phyloP scores from a whole-genome alignment of 2,113 vertebrate genomes.

The Cervus canadensis region DNA sequence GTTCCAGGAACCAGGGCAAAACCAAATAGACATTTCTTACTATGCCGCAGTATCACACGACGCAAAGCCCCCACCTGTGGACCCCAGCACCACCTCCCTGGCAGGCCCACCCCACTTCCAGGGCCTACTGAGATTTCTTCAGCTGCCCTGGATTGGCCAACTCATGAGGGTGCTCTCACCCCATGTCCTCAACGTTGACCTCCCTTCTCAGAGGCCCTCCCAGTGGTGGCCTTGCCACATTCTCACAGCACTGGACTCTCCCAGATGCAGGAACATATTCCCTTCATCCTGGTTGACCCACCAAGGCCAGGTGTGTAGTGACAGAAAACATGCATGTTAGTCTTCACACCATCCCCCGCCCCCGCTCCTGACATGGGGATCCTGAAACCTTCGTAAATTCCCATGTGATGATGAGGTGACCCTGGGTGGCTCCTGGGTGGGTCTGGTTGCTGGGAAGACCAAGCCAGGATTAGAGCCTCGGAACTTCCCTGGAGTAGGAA shows the following conservation, averaged over 20 bases:
- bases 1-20: not conserved
- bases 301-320: accelerated
- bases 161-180: too few species aligned
- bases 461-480: too few species aligned
- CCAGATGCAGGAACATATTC: accelerated
- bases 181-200: not conserved
- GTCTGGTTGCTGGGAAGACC: not conserved
- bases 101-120: not conserved
- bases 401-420: not conserved
- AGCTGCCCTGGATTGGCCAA: not conserved
- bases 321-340: accelerated
- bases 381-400: too few species aligned
- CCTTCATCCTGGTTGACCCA: not conserved
- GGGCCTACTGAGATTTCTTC: not conserved
- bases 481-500: not conserved
- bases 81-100: too few species aligned
- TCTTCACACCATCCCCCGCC: not conserved
- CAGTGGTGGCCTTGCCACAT: too few species aligned
- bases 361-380: not conserved
- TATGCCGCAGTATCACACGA: not conserved
- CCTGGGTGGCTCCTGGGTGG: not conserved
- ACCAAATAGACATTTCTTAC: not conserved
- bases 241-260: not conserved
- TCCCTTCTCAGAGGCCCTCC: not conserved
- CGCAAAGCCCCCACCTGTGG: not conserved